These are phyloP conservation scores for Drosophila pachea DNA, from an alignment of 1,140 invertebrate genomes.

Conservation along the genomic window DNA sequence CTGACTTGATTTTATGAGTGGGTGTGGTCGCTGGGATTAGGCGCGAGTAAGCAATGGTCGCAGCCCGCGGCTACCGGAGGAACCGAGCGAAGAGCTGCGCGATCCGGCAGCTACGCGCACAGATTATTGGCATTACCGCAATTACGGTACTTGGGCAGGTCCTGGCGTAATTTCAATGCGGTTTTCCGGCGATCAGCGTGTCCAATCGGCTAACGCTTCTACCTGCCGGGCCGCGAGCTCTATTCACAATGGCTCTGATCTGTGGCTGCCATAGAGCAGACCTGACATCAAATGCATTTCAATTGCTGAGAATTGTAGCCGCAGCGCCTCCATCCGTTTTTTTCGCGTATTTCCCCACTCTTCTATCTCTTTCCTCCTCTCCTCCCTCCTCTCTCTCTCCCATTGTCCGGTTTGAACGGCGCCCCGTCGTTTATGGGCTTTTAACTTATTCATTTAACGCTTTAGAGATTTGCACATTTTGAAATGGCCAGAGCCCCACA, in stretches of 20 bases:
- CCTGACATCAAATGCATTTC: no score
- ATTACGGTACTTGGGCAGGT: conserved; percentile 73
- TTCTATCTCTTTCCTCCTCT: not conserved
- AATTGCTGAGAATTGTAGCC: no score
- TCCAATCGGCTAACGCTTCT: conserved; percentile 46
- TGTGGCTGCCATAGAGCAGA: no score
- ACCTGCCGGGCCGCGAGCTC: conserved; percentile 28
- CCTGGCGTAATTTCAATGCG: conserved; percentile 72
- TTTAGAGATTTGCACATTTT: conserved; percentile 26
- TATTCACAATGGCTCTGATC: not conserved
- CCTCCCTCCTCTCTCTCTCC: not conserved
- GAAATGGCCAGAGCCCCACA: not conserved
- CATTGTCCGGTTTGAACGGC: conserved; percentile 2
- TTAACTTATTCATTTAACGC: conserved; percentile 44
- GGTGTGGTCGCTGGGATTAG: conserved; percentile 53
- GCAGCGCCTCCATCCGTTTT: no score
- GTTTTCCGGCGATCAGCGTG: conserved; percentile 66
- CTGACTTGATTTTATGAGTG: conserved; percentile 58
- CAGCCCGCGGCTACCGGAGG: conserved; percentile 28
- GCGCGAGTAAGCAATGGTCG: conserved; percentile 32
- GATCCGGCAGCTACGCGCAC: conserved; percentile 33
- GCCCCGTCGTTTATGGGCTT: conserved; percentile 39
- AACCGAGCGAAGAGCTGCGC: not conserved
- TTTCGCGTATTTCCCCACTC: not conserved
- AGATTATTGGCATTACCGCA: conserved; percentile 76